phyloP scores from a whole-genome alignment of 37 sponge, comb jelly and placozoan species.

The Hormiphora californensis region DNA sequence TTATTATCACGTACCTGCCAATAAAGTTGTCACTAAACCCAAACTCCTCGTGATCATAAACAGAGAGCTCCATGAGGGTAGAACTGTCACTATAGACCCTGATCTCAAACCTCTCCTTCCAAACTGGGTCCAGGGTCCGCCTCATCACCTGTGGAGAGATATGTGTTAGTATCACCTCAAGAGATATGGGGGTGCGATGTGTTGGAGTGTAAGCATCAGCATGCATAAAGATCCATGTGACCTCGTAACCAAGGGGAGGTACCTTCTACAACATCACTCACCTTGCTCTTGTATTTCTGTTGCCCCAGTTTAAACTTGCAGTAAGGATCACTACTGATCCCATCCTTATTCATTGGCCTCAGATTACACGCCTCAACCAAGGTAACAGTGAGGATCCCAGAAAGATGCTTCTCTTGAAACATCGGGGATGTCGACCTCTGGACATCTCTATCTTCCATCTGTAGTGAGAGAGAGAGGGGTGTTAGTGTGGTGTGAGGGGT shows the following conservation, averaged over 20 bases:
- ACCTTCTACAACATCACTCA: not conserved
- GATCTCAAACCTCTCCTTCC: constrained; percentile 84
- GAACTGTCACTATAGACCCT: constrained; percentile 68
- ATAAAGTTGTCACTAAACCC: constrained; percentile 76
- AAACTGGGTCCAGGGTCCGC: constrained; percentile 72
- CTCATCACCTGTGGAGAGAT: constrained; percentile 57
- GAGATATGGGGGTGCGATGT: not conserved
- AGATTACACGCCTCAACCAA: constrained; percentile 68
- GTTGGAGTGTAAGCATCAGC: not conserved
- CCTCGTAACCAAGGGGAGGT: not conserved
- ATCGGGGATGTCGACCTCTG: constrained; percentile 37
- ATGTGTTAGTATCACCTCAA: not conserved
- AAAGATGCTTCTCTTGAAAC: constrained; percentile 46
- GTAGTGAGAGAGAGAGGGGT: not conserved
- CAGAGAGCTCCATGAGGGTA: constrained; percentile 68
- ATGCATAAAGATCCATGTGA: too few relatives aligned
- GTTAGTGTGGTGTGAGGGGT: too few relatives aligned
- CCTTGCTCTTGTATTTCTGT: constrained; percentile 81
- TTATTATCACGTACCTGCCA: constrained; percentile 65
- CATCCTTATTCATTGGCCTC: constrained; percentile 79
- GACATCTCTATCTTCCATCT: constrained; percentile 28
- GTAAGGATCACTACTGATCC: constrained; percentile 78
- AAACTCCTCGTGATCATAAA: constrained; percentile 73
- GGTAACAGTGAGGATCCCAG: constrained; percentile 62
- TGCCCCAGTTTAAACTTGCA: constrained; percentile 82